Evolutionary conservation across 2,797 vertebrate species (phyloP).

Genomic region (Mormyrus proboscirostris): DNA sequence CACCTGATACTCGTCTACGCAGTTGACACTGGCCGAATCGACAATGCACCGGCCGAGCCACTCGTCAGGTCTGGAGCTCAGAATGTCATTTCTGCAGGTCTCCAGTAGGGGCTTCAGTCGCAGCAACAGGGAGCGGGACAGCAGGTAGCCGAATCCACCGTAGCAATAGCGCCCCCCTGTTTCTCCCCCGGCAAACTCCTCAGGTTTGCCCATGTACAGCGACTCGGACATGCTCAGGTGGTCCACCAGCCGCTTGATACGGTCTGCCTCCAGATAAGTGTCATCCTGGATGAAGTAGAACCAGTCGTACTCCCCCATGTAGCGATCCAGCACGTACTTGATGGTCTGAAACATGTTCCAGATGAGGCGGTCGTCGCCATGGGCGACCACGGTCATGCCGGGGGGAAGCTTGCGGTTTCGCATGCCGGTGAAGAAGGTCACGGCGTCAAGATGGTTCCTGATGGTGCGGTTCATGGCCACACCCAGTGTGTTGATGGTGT

Average conservation of each 20-base stretch:
- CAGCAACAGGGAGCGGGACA: slow-evolving; percentile 81
- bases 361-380: slow-evolving; percentile 83
- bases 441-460: slow-evolving; percentile 78
- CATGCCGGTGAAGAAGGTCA: slow-evolving; percentile 84
- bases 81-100: slow-evolving; percentile 84
- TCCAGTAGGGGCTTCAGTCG: slow-evolving; percentile 85
- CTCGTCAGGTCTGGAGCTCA: slow-evolving; percentile 83
- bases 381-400: slow-evolving; percentile 84
- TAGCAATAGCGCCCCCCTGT: slow-evolving; percentile 82
- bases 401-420: slow-evolving; percentile 82
- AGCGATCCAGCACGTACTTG: slow-evolving; percentile 80
- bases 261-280: slow-evolving; percentile 80
- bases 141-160: slow-evolving; percentile 80
- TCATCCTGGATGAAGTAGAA: slow-evolving; percentile 89
- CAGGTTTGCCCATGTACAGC: slow-evolving; percentile 84
- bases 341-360: slow-evolving; percentile 94
- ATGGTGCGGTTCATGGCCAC: slow-evolving; percentile 91
- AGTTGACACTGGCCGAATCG: slow-evolving; percentile 76
- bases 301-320: slow-evolving; percentile 85
- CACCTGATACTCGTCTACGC: slow-evolving; percentile 80
- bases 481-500: slow-evolving; percentile 76
- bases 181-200: slow-evolving; percentile 81
- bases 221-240: slow-evolving; percentile 81
- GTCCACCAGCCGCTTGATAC: slow-evolving; percentile 71
- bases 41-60: slow-evolving; percentile 96